These are phyloP conservation scores for Poeciliopsis gracilis DNA, from an alignment of 2,797 vertebrate genomes.

Conservation along the genomic window DNA sequence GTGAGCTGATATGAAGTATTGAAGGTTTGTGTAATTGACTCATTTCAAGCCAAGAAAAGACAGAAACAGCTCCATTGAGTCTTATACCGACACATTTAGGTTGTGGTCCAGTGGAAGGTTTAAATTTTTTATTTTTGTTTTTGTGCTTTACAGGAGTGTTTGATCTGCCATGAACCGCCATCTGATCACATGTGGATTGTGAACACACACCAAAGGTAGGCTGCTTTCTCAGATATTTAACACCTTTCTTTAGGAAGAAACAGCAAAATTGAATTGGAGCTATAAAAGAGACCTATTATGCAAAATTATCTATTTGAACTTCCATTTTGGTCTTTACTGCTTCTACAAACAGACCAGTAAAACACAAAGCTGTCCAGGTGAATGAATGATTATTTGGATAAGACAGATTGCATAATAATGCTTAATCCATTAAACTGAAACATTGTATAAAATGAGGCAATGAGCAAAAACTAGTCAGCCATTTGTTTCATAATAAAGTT, in stretches of 20 bases:
- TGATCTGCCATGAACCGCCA: not conserved
- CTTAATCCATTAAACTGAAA: not conserved
- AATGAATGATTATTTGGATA: no score
- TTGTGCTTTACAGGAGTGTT: not conserved
- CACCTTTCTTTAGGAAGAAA: not conserved
- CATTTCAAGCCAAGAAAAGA: conserved; percentile 6
- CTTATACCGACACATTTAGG: not conserved
- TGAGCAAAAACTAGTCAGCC: conserved; percentile 34
- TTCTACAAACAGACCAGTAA: no score
- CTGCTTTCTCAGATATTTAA: conserved; percentile 1
- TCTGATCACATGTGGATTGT: not conserved
- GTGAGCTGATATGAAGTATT: not conserved
- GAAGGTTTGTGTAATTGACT: not conserved
- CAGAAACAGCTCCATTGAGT: not conserved
- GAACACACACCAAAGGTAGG: not conserved
- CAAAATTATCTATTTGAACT: no score
- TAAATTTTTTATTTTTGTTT: not conserved
- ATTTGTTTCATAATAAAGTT: conserved; percentile 99
- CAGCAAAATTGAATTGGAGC: not conserved
- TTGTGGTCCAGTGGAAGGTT: not conserved
- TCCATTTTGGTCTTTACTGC: no score
- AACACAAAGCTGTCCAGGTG: no score
- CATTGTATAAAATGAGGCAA: conserved; percentile 14
- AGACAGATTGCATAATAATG: no score
- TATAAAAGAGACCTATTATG: not conserved